Percentiles rank a stretch among this genome's conserved stretches.
Evolutionary conservation across 1,140 invertebrate species (phyloP).

Genomic region (Lasaia peninsularis): DNA sequence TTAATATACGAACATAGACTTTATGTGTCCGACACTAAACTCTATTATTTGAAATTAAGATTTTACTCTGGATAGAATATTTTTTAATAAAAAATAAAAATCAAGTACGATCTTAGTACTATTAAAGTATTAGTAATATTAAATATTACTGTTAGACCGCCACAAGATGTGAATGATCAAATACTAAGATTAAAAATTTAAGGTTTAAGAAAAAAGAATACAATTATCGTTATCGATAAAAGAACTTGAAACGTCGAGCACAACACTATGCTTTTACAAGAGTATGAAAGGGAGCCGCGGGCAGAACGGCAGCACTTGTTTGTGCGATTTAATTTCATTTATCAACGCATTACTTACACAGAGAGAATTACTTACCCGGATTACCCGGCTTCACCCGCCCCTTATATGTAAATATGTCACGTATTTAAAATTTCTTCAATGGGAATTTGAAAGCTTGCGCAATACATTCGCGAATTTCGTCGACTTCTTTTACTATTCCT

Average conservation of each 20-base stretch:
- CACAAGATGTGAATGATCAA: too few species aligned
- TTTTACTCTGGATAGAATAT: too few species aligned
- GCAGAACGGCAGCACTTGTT: slow-evolving; percentile 65
- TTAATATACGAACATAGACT: too few species aligned
- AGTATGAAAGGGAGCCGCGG: slow-evolving; percentile 49
- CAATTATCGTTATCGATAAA: not conserved
- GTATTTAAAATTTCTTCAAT: slow-evolving; percentile 33
- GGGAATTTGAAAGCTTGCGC: not conserved
- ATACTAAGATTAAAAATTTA: too few species aligned
- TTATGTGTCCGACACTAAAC: too few species aligned
- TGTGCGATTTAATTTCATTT: slow-evolving; percentile 77
- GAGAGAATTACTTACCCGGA: slow-evolving; percentile 72
- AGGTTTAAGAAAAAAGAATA: too few species aligned
- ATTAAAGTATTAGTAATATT: too few species aligned
- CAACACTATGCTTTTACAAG: slow-evolving; percentile 42
- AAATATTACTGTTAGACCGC: too few species aligned
- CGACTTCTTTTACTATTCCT: too few species aligned
- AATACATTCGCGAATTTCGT: not conserved
- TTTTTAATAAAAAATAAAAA: too few species aligned
- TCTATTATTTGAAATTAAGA: too few species aligned
- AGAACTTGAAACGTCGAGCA: not conserved
- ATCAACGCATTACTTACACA: slow-evolving; percentile 75
- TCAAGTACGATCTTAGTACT: too few species aligned
- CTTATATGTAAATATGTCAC: slow-evolving; percentile 53
- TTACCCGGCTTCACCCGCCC: slow-evolving; percentile 51